Evolutionary conservation across 2,888 invertebrate genomes (phyloP).

Genomic region (Andrena chrysosceles): DNA sequence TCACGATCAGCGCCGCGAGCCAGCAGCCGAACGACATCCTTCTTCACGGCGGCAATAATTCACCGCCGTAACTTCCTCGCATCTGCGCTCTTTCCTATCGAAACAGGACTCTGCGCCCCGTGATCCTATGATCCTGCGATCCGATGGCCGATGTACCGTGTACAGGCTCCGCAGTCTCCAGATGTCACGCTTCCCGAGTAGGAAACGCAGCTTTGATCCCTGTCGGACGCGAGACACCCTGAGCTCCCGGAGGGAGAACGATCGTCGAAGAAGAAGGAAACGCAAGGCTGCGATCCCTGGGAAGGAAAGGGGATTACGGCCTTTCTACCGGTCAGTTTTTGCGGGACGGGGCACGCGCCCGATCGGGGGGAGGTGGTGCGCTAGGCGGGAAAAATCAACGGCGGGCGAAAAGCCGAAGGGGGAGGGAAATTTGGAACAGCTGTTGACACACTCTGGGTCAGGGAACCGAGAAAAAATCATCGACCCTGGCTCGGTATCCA

Average conservation of each 20-base stretch:
- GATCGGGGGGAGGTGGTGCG: background rate
- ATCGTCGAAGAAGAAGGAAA: constrained; percentile 20
- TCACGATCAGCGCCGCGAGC: constrained; percentile 16
- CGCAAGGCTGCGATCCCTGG: constrained; percentile 30
- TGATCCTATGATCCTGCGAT: constrained; percentile 56
- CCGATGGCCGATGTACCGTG: constrained; percentile 25
- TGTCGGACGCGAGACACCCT: background rate
- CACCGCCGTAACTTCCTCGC: constrained; percentile 71
- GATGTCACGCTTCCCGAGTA: constrained; percentile 61
- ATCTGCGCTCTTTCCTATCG: constrained; percentile 71
- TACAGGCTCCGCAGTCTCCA: constrained; percentile 42
- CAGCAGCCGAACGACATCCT: constrained; percentile 64
- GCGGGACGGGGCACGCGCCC: constrained; percentile 54
- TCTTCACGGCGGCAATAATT: constrained; percentile 70
- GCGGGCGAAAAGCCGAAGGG: constrained; percentile 35
- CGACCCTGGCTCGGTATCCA: constrained; percentile 35
- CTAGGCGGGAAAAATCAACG: constrained; percentile 57
- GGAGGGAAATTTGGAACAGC: constrained; percentile 64
- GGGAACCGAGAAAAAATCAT: constrained; percentile 38
- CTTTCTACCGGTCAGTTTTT: constrained; percentile 56
- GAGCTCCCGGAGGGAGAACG: constrained; percentile 5
- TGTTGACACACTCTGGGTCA: constrained; percentile 58
- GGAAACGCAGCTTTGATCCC: constrained; percentile 27
- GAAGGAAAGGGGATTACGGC: constrained; percentile 38
- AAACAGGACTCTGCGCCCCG: constrained; percentile 38